Evolutionary conservation across 2,888 invertebrate genomes (phyloP), one percentile per base, ranked within the genome.

Genomic region (Melipona bicolor): DNA sequence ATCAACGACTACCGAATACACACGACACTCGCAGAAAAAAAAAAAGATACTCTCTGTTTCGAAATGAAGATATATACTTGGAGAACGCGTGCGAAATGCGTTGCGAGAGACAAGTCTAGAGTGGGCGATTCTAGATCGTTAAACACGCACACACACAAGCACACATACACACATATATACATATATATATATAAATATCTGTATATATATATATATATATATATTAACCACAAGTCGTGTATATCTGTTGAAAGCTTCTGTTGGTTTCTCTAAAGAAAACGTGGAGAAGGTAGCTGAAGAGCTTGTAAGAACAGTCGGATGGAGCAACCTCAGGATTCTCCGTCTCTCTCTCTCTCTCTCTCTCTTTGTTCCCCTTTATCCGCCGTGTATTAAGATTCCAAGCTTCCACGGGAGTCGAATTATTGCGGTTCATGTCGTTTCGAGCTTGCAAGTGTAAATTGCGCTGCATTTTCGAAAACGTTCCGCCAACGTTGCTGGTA

Each of bases 1-100:
- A 80, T 90, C 89, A 89, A 87, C 83, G 88, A 89, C 90, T 86
- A 86, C 79, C 73, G 71, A 87, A 83, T 83, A 89, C 88, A 89
- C 89, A 89, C 89, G 89, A 89, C 89, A 89, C 89, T 67, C 79
- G 79, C 77, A 82, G 71, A 77, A 75, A 36, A 32, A 36, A 36
- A 36, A 21, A 54, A 56, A 56, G 27, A 27, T n/a, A 74, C 61
- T 27, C 50, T 52, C 52, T 68, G 24, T 68, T 36, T 27, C 5
- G 24, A 64, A 69, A 61, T 3, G 24, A 24, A 15, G 19, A 61
- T 24, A 61, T 54, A 24, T 24, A 24, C 61, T 36, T 36, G 32
- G 4, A n/a, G 15, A 64, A 65, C 64, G 64, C 32, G 36, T 79
- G 27, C 15, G 17, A 67, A 54, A 27, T 71, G 79, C 74, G 80